phyloP scores from a whole-genome alignment of 2,797 vertebrate genomes.

The Hoplostethus mediterraneus region DNA sequence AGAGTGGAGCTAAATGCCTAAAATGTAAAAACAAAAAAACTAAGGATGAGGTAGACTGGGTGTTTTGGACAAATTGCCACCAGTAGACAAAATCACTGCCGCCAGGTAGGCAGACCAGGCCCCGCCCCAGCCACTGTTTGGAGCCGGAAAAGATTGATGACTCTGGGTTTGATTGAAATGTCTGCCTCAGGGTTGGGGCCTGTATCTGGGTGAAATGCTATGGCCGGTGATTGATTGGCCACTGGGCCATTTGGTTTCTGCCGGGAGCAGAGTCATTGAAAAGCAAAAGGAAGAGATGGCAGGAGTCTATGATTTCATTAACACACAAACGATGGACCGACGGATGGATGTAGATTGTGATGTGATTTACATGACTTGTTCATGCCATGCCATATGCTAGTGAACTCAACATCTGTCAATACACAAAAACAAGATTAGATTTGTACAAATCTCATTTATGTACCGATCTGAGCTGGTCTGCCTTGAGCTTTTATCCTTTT shows the following conservation, averaged over 20 bases:
- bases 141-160: constrained; percentile 82
- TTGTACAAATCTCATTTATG: constrained; percentile 13
- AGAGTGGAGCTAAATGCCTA: too few relatives aligned
- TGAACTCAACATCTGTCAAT: constrained; percentile 28
- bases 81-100: constrained; percentile 55
- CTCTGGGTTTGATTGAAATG: constrained; percentile 86
- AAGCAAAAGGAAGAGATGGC: constrained; percentile 69
- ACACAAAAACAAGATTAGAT: constrained; percentile 21
- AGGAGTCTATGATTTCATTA: constrained; percentile 80
- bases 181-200: constrained; percentile 80
- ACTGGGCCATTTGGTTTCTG: constrained; percentile 70
- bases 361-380: constrained; percentile 16
- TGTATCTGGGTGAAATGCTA: constrained; percentile 79
- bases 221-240: constrained; percentile 84
- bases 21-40: neutral
- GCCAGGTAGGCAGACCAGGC: constrained; percentile 41
- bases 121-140: constrained; percentile 49
- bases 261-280: constrained; percentile 70
- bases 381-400: neutral
- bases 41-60: constrained; percentile 20
- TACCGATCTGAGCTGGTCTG: constrained; percentile 14
- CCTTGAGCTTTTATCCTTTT: constrained; percentile 5
- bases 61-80: constrained; percentile 67
- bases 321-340: constrained; percentile 63
- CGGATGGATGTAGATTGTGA: constrained; percentile 49